A percentile compares a stretch with the other conserved stretches of the same genome.
phyloP scores from a whole-genome alignment of 1,140 invertebrate genomes.

The Plectrocnemia conspersa region DNA sequence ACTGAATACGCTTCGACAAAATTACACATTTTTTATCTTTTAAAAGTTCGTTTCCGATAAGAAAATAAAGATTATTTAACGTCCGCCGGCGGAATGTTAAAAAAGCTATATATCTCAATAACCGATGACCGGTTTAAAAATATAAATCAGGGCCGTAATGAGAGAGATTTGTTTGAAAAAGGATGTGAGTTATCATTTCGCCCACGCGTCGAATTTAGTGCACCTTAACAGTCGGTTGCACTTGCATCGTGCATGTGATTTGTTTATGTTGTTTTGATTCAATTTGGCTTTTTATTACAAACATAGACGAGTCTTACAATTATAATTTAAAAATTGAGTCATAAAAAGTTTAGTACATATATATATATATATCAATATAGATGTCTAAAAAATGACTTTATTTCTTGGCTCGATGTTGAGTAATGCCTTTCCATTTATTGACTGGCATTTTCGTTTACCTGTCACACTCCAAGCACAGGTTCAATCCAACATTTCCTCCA shows the following conservation, averaged over 20 bases:
- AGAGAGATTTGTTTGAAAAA: slow-evolving; percentile 31
- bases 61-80: slow-evolving; percentile 2
- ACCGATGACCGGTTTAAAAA: slow-evolving; percentile 17
- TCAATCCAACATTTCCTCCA: neutral
- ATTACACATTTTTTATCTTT: neutral
- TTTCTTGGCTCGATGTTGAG: neutral
- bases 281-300: too few relatives aligned
- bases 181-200: slow-evolving; percentile 33
- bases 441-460: slow-evolving; percentile 10
- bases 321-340: too few relatives aligned
- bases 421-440: neutral
- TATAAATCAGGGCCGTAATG: slow-evolving; percentile 17
- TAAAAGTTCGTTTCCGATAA: neutral
- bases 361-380: too few relatives aligned
- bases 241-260: too few relatives aligned
- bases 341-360: too few relatives aligned
- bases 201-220: slow-evolving; percentile 29
- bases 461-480: neutral
- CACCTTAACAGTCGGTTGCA: slow-evolving; percentile 29
- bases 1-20: neutral
- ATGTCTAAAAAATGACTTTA: slow-evolving; percentile 5
- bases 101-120: slow-evolving; percentile 33
- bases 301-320: too few relatives aligned
- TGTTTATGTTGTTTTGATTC: too few relatives aligned
- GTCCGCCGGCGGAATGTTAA: neutral